phyloP scores from a whole-genome alignment of 2,113 vertebrate species.

The Pavo muticus region DNA sequence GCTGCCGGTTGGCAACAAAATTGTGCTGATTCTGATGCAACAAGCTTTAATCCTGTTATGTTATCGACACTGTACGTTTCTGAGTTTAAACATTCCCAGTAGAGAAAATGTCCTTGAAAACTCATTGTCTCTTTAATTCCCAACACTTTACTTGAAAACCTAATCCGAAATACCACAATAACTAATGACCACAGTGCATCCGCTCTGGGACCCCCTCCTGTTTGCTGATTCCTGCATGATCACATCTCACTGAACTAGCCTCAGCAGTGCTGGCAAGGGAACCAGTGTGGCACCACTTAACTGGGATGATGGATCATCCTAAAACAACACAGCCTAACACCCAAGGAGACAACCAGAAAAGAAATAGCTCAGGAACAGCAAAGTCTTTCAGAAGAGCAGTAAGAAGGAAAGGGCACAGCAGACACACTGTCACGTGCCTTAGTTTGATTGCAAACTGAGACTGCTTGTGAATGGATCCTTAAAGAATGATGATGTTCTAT shows the following conservation, averaged over 20 bases:
- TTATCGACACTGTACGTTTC: not conserved
- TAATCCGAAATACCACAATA: conserved; percentile 17
- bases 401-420: not conserved
- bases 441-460: not conserved
- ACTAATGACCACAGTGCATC: not conserved
- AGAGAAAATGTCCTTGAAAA: conserved; percentile 31
- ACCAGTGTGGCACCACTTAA: not conserved
- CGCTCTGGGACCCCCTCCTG: not conserved
- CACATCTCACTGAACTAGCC: not conserved
- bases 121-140: not conserved
- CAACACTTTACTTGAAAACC: not conserved
- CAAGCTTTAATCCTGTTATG: conserved; percentile 34
- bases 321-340: not conserved
- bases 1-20: conserved; percentile 1
- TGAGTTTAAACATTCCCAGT: not conserved
- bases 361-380: not conserved
- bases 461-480: not conserved
- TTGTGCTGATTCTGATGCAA: conserved; percentile 20
- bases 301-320: not conserved
- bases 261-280: not conserved
- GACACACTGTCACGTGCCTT: not conserved
- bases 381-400: not conserved
- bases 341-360: not conserved
- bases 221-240: not conserved
- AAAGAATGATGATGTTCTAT: not conserved